Conservation (phyloP, 2,888 invertebrate genomes). For the Pheosia tremula region DNA sequence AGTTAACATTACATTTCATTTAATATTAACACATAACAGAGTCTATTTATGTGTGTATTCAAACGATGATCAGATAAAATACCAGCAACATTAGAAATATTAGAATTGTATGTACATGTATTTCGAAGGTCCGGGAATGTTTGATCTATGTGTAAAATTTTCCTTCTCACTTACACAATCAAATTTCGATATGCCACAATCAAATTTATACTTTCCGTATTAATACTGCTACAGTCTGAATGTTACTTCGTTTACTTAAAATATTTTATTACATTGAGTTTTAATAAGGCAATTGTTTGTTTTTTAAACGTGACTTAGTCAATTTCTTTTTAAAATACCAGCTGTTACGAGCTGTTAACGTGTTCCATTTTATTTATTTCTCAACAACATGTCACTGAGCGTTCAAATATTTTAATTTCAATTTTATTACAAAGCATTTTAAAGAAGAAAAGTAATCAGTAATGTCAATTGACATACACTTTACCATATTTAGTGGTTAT, state of each 20-base stretch:
- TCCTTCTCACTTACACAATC: constrained; percentile 38
- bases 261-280: constrained; percentile 43
- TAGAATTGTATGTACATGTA: constrained; percentile 43
- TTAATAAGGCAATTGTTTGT: constrained; percentile 61
- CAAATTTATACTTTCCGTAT: constrained; percentile 55
- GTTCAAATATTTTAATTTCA: no score
- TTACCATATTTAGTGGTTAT: no score
- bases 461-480: no score
- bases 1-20: constrained; percentile 25
- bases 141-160: constrained; percentile 29
- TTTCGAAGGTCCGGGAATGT: constrained; percentile 45
- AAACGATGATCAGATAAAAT: constrained; percentile 15
- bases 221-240: constrained; percentile 77
- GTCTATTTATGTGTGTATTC: constrained; percentile 6
- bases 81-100: constrained; percentile 22
- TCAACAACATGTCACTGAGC: no score
- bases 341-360: not conserved
- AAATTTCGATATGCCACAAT: constrained; percentile 64
- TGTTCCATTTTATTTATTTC: no score
- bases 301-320: constrained; percentile 28
- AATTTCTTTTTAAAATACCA: constrained; percentile 37
- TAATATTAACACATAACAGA: constrained; percentile 31
- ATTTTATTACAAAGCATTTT: no score
- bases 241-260: constrained; percentile 45
- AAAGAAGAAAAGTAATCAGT: no score